These are phyloP conservation scores for Paramacrobiotus metropolitanus DNA, from an alignment of 1,140 invertebrate species.

Conservation along the genomic window DNA sequence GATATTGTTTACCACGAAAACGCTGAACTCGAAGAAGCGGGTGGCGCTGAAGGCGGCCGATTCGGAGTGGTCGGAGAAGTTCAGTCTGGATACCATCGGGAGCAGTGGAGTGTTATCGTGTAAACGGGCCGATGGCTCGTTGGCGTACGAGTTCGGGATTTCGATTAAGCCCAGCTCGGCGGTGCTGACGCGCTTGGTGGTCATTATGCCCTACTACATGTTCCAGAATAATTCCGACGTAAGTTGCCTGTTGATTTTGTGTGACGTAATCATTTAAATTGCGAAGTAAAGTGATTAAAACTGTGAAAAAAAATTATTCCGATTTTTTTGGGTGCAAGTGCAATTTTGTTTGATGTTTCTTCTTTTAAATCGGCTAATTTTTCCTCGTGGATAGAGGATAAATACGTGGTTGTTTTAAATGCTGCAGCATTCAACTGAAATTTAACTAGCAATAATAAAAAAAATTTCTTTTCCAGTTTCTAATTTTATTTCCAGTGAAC, in stretches of 20 bases:
- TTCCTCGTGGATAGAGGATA: too few species aligned
- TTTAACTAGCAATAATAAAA: too few species aligned
- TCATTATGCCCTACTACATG: neutral
- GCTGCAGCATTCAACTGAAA: too few species aligned
- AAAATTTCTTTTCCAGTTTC: too few species aligned
- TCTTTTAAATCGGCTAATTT: too few species aligned
- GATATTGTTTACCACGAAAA: neutral
- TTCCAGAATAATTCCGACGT: neutral
- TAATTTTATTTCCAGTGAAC: too few species aligned
- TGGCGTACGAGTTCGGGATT: neutral
- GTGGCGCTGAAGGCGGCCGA: constrained; percentile 15
- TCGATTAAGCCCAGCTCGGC: neutral
- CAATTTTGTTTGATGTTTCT: too few species aligned
- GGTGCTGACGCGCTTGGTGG: neutral
- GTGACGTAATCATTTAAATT: too few species aligned
- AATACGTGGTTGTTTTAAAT: too few species aligned
- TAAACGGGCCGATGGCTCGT: neutral
- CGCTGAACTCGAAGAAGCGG: neutral
- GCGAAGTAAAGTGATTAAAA: too few species aligned
- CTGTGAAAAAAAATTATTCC: too few species aligned
- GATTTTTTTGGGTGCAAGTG: too few species aligned
- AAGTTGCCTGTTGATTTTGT: neutral
- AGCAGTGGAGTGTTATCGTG: constrained; percentile 13
- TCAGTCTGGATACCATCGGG: constrained; percentile 24
- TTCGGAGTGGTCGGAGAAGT: constrained; percentile 24